Conservation (phyloP, 1,140 invertebrate genomes). For the Euura lappo region DNA sequence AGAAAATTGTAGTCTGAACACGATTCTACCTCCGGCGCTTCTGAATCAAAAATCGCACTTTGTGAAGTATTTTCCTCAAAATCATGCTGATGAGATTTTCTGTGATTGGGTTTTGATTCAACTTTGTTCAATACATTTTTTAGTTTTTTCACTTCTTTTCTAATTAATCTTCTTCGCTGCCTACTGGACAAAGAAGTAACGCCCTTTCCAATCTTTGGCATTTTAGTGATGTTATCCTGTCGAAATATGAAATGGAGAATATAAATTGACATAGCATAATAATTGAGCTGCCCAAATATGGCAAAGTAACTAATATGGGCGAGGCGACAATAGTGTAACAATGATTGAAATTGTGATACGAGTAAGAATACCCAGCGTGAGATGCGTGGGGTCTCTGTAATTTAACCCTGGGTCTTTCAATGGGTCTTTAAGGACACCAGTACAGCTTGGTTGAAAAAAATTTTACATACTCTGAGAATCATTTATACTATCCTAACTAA, state of each 20-base stretch:
- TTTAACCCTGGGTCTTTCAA: background rate
- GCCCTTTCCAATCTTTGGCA: background rate
- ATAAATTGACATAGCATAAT: background rate
- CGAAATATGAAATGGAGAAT: background rate
- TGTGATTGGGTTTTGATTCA: background rate
- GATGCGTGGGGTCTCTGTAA: background rate
- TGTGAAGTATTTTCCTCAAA: background rate
- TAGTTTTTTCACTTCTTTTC: background rate
- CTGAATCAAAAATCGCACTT: background rate
- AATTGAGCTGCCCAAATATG: background rate
- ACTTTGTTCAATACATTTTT: background rate
- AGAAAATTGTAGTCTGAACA: background rate
- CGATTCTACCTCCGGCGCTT: background rate
- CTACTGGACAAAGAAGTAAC: background rate
- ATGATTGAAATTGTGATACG: background rate
- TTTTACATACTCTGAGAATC: no score
- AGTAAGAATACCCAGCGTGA: background rate
- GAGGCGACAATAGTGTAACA: no score
- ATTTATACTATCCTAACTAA: no score
- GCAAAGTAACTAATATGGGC: background rate
- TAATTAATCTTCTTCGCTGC: background rate
- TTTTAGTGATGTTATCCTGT: conserved; percentile 3
- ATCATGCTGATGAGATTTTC: background rate
- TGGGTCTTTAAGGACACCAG: no score
- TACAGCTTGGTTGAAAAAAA: no score